A percentile compares a stretch with the other conserved stretches of the same genome.
These are phyloP conservation scores for Mobula birostris DNA, from an alignment of 2,113 vertebrate species.

Conservation along the genomic window DNA sequence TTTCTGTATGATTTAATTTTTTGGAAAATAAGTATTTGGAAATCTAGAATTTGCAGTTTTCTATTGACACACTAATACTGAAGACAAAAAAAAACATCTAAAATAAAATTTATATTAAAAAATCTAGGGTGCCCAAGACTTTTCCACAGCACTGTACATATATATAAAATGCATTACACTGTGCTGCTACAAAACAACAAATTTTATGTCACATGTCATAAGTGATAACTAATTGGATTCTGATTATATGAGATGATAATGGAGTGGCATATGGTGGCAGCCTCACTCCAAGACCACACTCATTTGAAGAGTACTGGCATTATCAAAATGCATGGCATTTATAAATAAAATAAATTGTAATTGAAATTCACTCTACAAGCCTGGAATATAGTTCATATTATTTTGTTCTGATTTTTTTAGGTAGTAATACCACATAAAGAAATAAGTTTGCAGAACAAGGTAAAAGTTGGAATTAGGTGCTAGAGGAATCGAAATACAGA, in stretches of 20 bases:
- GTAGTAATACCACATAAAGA: slow-evolving; percentile 26
- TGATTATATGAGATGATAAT: neutral
- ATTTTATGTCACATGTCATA: too few species aligned
- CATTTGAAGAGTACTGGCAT: neutral
- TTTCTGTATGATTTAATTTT: too few species aligned
- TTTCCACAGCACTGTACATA: too few species aligned
- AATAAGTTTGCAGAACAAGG: slow-evolving; percentile 31
- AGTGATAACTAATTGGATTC: too few species aligned
- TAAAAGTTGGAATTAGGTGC: slow-evolving; percentile 25
- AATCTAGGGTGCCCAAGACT: too few species aligned
- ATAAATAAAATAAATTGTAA: neutral
- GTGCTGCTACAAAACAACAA: too few species aligned
- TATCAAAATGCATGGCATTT: slow-evolving; percentile 2
- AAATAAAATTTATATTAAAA: too few species aligned
- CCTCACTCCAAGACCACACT: neutral
- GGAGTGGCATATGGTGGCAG: neutral
- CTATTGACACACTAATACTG: too few species aligned
- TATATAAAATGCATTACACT: too few species aligned
- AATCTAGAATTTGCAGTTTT: too few species aligned
- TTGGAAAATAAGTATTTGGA: too few species aligned
- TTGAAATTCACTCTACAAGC: neutral
- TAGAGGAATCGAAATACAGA: slow-evolving; percentile 17
- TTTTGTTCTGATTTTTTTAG: slow-evolving; percentile 36
- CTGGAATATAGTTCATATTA: slow-evolving; percentile 24
- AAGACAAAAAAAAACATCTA: too few species aligned